A percentile compares a stretch with the other conserved stretches of the same genome.
Conservation (phyloP, 2,113 vertebrate species). For the Peromyscus maniculatus region DNA sequence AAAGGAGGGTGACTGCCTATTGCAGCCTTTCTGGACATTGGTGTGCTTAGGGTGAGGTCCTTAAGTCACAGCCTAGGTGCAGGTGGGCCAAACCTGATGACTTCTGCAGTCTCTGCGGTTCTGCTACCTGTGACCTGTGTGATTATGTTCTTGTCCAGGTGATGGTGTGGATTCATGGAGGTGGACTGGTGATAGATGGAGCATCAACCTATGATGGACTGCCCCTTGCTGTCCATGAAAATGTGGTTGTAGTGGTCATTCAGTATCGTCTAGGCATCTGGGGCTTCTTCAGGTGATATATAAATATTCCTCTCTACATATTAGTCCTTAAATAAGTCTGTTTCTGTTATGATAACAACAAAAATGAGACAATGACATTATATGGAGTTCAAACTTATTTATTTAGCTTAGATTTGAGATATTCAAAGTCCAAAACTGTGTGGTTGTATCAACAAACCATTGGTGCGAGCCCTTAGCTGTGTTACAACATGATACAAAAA, state of each 20-base stretch:
- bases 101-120: neutral
- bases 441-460: neutral
- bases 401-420: neutral
- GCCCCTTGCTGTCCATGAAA: constrained; percentile 87
- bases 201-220: constrained; percentile 87
- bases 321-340: rapidly evolving
- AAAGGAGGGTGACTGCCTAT: rapidly evolving
- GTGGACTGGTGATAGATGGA: constrained; percentile 84
- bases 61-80: neutral
- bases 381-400: neutral
- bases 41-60: too few species aligned
- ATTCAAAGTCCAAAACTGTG: neutral
- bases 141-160: neutral
- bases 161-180: neutral
- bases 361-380: neutral
- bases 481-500: neutral
- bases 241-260: constrained; percentile 75
- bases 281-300: constrained; percentile 90
- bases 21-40: neutral
- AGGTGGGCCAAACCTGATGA: too few species aligned
- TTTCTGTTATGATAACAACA: neutral
- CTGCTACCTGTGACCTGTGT: neutral
- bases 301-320: rapidly evolving
- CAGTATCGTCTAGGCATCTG: constrained; percentile 75
- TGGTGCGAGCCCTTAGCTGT: neutral